Evolutionary conservation across 1,140 invertebrate species (phyloP).

Genomic region (Leptonema lineaticorne): DNA sequence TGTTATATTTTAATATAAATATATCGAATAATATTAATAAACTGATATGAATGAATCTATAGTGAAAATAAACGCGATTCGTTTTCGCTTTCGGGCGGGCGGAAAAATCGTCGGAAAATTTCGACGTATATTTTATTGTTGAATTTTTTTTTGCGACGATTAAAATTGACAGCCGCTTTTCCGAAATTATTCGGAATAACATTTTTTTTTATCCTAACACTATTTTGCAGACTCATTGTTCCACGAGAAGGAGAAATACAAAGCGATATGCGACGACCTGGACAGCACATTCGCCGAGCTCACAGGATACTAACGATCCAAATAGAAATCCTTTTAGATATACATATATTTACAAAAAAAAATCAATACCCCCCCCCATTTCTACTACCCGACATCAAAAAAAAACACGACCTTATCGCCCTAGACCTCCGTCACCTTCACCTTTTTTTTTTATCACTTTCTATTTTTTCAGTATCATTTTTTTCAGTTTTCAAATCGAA

Average conservation of each 20-base stretch:
- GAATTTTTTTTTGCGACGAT: too few relatives aligned
- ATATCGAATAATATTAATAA: too few relatives aligned
- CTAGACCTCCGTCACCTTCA: too few relatives aligned
- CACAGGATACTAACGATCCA: conserved; percentile 72
- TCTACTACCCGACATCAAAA: not conserved
- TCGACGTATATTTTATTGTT: too few relatives aligned
- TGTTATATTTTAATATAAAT: too few relatives aligned
- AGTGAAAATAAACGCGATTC: too few relatives aligned
- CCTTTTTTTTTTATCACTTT: too few relatives aligned
- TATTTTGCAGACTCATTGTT: conserved; percentile 81
- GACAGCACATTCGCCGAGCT: conserved; percentile 93
- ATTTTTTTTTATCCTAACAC: not conserved
- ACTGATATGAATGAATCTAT: too few relatives aligned
- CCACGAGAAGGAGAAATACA: conserved; percentile 94
- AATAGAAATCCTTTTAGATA: conserved; percentile 1
- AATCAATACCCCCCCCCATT: not conserved
- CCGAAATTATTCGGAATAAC: conserved; percentile 1
- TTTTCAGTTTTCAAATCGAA: conserved; percentile 30
- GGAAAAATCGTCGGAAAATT: too few relatives aligned
- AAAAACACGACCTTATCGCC: too few relatives aligned
- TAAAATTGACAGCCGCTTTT: not conserved
- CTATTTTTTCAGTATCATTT: conserved; percentile 39
- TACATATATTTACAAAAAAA: conserved; percentile 19
- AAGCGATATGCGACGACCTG: conserved; percentile 95
- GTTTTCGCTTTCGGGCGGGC: not conserved